Conservation (phyloP, 2,888 invertebrate genomes). For the Eulithis prunata region DNA sequence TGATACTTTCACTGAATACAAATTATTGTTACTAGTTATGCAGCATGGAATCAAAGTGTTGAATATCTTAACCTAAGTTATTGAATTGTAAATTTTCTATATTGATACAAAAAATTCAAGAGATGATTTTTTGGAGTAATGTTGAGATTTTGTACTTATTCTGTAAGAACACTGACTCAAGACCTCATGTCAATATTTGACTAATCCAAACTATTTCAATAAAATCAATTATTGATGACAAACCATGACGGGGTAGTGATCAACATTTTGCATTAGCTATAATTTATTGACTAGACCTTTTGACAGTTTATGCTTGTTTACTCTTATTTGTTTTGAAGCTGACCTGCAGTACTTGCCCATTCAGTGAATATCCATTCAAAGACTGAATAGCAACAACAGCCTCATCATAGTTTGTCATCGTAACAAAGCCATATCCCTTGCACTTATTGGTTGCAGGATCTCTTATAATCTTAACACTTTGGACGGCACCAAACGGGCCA, state of each 20-base stretch:
- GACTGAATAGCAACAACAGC: slow-evolving; percentile 98
- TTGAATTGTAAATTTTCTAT: slow-evolving; percentile 28
- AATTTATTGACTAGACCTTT: slow-evolving; percentile 83
- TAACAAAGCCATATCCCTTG: slow-evolving; percentile 99
- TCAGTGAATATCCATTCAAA: slow-evolving; percentile 97
- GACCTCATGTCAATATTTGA: slow-evolving; percentile 57
- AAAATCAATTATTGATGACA: slow-evolving; percentile 60
- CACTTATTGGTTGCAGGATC: slow-evolving; percentile 98
- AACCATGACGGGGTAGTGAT: slow-evolving; percentile 81
- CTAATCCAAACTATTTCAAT: slow-evolving; percentile 62
- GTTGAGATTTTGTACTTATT: slow-evolving; percentile 63
- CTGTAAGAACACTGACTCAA: slow-evolving; percentile 40
- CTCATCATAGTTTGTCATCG: slow-evolving; percentile 99
- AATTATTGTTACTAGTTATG: slow-evolving; percentile 32
- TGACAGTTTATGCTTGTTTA: slow-evolving; percentile 83
- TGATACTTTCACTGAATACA: slow-evolving; percentile 37
- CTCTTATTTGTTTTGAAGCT: slow-evolving; percentile 98
- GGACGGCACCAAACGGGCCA: slow-evolving; percentile 98
- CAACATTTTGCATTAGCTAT: slow-evolving; percentile 83
- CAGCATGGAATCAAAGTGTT: slow-evolving; percentile 29
- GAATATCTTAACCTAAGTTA: slow-evolving; percentile 30
- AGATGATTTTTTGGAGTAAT: slow-evolving; percentile 18
- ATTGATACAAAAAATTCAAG: slow-evolving; percentile 20
- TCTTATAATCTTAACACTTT: slow-evolving; percentile 98
- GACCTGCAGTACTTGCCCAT: slow-evolving; percentile 97